Evolutionary conservation across 1,140 invertebrate species (phyloP).

Genomic region (Zeugodacus cucurbitae): DNA sequence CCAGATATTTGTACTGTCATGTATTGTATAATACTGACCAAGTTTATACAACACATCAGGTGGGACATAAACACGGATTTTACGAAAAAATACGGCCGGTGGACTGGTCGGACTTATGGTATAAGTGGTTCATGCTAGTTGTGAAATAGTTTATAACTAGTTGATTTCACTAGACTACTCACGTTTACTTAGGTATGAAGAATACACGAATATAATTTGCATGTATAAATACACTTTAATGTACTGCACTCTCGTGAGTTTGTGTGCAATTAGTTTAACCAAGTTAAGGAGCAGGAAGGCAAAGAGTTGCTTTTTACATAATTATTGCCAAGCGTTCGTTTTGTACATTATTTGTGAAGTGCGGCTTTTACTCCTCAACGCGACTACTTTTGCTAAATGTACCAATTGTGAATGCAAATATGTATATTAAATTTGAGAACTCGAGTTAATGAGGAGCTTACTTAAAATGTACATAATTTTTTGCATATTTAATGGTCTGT

Average conservation of each 20-base stretch:
- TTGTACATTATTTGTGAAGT: neutral
- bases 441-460: neutral
- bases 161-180: neutral
- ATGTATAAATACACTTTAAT: neutral
- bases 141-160: too few relatives aligned
- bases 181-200: neutral
- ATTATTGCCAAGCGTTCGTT: slow-evolving; percentile 24
- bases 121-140: too few relatives aligned
- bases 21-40: too few relatives aligned
- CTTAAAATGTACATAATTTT: neutral
- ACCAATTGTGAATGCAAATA: neutral
- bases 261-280: slow-evolving; percentile 22
- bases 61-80: too few relatives aligned
- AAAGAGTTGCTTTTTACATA: neutral
- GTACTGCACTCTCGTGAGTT: neutral
- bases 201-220: neutral
- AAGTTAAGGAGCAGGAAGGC: neutral
- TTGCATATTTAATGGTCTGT: neutral
- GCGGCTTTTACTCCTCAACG: neutral
- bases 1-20: too few relatives aligned
- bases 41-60: too few relatives aligned
- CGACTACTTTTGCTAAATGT: neutral
- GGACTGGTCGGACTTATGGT: too few relatives aligned
- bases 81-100: too few relatives aligned
- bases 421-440: neutral